These are phyloP conservation scores for Hystrix cristata DNA, from an alignment of 2,113 vertebrate genomes.

Conservation along the genomic window DNA sequence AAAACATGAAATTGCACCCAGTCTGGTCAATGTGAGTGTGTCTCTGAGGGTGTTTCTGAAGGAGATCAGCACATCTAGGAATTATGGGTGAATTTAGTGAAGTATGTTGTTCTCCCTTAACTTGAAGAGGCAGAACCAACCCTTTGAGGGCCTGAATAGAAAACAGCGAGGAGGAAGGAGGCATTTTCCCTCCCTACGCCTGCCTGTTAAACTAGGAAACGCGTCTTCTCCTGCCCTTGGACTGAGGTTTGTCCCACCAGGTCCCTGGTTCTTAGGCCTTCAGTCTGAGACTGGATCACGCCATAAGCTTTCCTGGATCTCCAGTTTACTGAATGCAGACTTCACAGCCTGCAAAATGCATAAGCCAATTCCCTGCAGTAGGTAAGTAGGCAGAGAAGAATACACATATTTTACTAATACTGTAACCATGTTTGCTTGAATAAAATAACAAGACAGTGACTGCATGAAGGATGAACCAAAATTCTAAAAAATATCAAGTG, in stretches of 20 bases:
- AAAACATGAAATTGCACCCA: background rate
- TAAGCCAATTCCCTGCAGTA: background rate
- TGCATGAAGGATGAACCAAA: background rate
- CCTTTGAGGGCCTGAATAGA: background rate
- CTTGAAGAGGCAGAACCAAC: fast-evolving
- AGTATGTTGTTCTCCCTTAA: background rate
- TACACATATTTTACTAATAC: background rate
- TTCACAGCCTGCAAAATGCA: background rate
- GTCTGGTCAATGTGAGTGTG: background rate
- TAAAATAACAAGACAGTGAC: background rate
- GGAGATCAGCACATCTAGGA: no score
- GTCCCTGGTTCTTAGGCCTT: background rate
- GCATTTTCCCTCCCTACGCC: no score
- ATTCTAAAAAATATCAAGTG: background rate
- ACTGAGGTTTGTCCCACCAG: background rate
- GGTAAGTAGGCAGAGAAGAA: background rate
- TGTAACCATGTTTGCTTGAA: background rate
- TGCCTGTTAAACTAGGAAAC: background rate
- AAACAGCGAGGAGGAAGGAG: background rate
- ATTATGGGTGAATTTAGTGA: no score
- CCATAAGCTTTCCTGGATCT: fast-evolving
- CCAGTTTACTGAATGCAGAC: background rate
- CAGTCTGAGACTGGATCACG: background rate
- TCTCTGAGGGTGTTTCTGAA: background rate
- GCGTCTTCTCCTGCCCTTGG: background rate